Conservation (phyloP, 1,140 invertebrate species). For the Oryctes rhinoceros region DNA sequence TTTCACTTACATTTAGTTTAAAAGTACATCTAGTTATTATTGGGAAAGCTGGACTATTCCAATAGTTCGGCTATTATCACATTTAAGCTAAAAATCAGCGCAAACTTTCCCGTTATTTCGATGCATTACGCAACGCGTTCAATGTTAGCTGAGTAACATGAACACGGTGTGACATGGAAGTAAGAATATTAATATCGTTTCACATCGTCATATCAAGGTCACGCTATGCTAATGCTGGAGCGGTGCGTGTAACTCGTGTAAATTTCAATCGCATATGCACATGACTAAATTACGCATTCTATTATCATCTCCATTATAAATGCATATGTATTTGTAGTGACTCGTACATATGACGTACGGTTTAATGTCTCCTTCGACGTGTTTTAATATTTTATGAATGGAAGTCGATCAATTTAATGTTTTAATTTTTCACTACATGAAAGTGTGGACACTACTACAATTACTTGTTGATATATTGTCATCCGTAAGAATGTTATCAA, state of each 20-base stretch:
- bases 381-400: background rate
- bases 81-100: slow-evolving; percentile 4
- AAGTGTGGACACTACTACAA: too few relatives aligned
- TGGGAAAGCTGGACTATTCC: background rate
- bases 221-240: background rate
- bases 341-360: background rate
- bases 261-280: background rate
- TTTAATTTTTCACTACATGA: too few relatives aligned
- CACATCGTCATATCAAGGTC: slow-evolving; percentile 29
- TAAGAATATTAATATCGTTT: slow-evolving; percentile 34
- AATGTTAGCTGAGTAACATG: slow-evolving; percentile 36
- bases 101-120: slow-evolving; percentile 11
- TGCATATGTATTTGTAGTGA: too few relatives aligned
- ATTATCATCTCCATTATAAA: background rate
- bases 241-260: slow-evolving; percentile 8
- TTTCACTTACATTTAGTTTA: too few relatives aligned
- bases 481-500: too few relatives aligned
- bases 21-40: background rate
- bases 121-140: slow-evolving; percentile 29
- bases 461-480: too few relatives aligned
- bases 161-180: slow-evolving; percentile 27
- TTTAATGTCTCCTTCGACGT: background rate
- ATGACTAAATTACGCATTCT: slow-evolving; percentile 3
- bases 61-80: background rate
- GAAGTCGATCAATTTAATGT: background rate